Evolutionary conservation across 1,140 invertebrate genomes (phyloP), one percentile per base, ranked within the genome.

Genomic region (Agrilus planipennis): DNA sequence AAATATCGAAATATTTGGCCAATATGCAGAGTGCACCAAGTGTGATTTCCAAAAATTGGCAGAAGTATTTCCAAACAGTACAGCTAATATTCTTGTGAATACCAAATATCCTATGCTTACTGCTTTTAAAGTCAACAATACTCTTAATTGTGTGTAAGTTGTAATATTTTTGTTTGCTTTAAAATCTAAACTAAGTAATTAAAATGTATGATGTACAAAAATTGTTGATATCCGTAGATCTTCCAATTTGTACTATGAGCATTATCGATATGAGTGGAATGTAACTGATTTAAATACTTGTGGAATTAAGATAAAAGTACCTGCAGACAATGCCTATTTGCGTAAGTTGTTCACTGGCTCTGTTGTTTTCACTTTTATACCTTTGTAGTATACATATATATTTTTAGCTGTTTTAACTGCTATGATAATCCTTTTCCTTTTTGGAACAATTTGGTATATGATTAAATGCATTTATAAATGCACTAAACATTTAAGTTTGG

Each of bases 211-310:
- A 7, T 17, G 30, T 9, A 32, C 7, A 16, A 7, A 14, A 14
- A 3, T 25, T 27, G 25, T 38, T 16, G 16, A 15, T 11, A 17
- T 29, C 17, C 17, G 9, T 19, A 39, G 19, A 19, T 44, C 36
- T 34, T 17, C 15, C 19, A 16, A 36, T 25, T 42, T 36, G 21
- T 67, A 71, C 36, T 61, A 61, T 50, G 66, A 73, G 41, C 61
- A 71, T 57, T 70, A 69, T 39, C 51, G 54, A 29, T 73, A 72
- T 52, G 63, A 64, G 10, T 72, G 67, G 69, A 73, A 72, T 57
- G 51, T 72, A 32, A 62, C 64, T 9, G n/a, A 48, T n/a, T n/a
- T n/a, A 2, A 27, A 35, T 34, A 70, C 68, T 47, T 52, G 57
- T 2, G n/a, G 47, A 12, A 39, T 68, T 37, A 64, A 68, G 46